phyloP scores from a whole-genome alignment of 2,113 vertebrate species.

The Cariama cristata region DNA sequence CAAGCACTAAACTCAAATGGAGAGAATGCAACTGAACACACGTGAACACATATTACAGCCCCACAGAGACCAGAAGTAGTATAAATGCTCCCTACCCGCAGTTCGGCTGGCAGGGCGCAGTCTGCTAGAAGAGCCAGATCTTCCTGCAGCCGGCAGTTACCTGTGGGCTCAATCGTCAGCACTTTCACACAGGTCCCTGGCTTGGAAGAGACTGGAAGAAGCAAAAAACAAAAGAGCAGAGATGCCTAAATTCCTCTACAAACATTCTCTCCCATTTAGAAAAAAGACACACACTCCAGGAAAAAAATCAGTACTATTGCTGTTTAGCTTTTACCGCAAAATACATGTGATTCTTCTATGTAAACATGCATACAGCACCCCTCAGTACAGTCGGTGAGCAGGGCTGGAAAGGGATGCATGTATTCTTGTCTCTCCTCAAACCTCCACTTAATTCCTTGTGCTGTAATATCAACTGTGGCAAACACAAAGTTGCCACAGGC shows the following conservation, averaged over 20 bases:
- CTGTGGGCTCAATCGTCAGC: conserved; percentile 88
- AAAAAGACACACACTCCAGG: not conserved
- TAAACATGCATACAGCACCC: not conserved
- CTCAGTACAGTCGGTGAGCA: not conserved
- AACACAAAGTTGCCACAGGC: not conserved
- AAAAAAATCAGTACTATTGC: not conserved
- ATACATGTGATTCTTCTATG: not conserved
- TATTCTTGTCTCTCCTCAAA: not conserved
- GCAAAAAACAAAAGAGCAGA: conserved; percentile 27
- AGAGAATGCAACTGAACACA: not conserved
- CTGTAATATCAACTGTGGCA: not conserved
- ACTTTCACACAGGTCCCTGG: conserved; percentile 96
- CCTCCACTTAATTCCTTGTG: not conserved
- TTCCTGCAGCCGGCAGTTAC: conserved; percentile 86
- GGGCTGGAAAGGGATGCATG: not conserved
- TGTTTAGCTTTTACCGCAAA: not conserved
- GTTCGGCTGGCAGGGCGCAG: conserved; percentile 88
- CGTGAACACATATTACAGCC: not conserved
- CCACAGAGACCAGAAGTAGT: not conserved
- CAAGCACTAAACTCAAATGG: not conserved
- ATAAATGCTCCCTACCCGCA: conserved; percentile 80
- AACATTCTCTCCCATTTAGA: not conserved
- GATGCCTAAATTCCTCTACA: conserved; percentile 31
- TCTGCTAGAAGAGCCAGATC: conserved; percentile 91
- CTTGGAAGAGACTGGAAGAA: conserved; percentile 89